A percentile compares a stretch with the other conserved stretches of the same genome.
These are phyloP conservation scores for Catharus minimus DNA, from an alignment of 2,113 vertebrate genomes.

Conservation along the genomic window DNA sequence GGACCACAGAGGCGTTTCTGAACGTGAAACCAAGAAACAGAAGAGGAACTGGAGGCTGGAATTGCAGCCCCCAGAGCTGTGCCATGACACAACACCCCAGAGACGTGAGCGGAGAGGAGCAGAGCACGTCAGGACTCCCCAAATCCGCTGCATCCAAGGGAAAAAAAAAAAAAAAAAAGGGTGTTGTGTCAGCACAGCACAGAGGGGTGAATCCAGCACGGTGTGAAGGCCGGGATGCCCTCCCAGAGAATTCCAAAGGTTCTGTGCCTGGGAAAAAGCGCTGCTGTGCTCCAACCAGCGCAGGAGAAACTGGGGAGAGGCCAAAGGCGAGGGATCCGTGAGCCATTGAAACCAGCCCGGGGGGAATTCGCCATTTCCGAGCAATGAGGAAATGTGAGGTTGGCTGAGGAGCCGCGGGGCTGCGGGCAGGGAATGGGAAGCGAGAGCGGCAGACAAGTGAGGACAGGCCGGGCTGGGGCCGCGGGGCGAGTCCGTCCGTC, in stretches of 20 bases:
- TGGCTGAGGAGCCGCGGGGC: slow-evolving; percentile 8
- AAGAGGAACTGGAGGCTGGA: not conserved
- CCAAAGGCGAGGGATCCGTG: not conserved
- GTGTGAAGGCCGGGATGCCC: fast-evolving
- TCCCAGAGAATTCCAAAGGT: not conserved
- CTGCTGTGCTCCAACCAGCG: not conserved
- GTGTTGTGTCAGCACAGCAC: not conserved
- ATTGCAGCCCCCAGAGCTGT: not conserved
- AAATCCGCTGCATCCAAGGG: fast-evolving
- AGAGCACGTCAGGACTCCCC: fast-evolving
- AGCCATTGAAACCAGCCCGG: slow-evolving; percentile 42
- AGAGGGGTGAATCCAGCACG: fast-evolving
- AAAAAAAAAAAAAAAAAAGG: not conserved
- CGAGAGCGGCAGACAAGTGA: not conserved
- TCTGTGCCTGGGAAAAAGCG: not conserved
- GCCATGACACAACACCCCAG: not conserved
- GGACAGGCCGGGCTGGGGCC: not conserved
- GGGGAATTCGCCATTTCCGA: slow-evolving; percentile 49
- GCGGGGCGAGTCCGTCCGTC: not conserved
- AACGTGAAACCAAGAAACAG: not conserved
- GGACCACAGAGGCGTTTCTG: not conserved
- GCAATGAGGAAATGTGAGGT: slow-evolving; percentile 28
- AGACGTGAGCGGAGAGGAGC: not conserved
- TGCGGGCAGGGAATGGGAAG: not conserved
- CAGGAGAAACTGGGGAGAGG: slow-evolving; percentile 42